phyloP scores from a whole-genome alignment of 2,888 invertebrate species.

The Trichacis sp. region DNA sequence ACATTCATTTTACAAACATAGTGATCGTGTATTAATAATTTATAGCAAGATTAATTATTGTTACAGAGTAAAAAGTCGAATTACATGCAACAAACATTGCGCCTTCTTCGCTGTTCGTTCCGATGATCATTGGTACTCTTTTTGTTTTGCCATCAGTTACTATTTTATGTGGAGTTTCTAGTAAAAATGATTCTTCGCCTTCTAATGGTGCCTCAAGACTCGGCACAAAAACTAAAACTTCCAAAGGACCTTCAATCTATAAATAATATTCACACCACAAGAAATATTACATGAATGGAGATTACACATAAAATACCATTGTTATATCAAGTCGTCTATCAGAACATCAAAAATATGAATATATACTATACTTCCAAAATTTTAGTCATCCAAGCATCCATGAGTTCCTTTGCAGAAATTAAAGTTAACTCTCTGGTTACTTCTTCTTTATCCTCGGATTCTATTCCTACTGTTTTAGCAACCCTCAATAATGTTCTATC shows the following conservation, averaged over 20 bases:
- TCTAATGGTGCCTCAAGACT: not conserved
- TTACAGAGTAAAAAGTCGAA: too few relatives aligned
- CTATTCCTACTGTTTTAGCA: constrained; percentile 54
- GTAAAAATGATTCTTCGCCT: not conserved
- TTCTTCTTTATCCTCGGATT: constrained; percentile 51
- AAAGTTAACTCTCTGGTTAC: constrained; percentile 38
- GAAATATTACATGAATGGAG: too few relatives aligned
- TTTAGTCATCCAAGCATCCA: constrained; percentile 44
- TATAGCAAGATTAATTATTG: too few relatives aligned
- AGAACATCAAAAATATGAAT: too few relatives aligned
- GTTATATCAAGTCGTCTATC: too few relatives aligned
- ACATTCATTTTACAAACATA: too few relatives aligned
- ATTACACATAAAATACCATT: too few relatives aligned
- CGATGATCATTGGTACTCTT: not conserved
- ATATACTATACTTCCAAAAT: constrained; percentile 29
- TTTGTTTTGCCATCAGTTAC: not conserved
- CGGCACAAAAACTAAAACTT: not conserved
- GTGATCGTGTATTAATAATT: too few relatives aligned
- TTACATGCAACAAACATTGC: not conserved
- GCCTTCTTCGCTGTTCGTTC: not conserved
- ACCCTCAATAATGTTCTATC: constrained; percentile 53
- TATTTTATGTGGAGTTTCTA: not conserved
- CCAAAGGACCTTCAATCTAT: too few relatives aligned
- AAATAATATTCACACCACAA: too few relatives aligned
- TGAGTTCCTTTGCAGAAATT: constrained; percentile 47